Percentiles rank a stretch among this genome's conserved stretches.
phyloP scores from a whole-genome alignment of 2,113 vertebrate species.

The Rhabdomys dilectus region DNA sequence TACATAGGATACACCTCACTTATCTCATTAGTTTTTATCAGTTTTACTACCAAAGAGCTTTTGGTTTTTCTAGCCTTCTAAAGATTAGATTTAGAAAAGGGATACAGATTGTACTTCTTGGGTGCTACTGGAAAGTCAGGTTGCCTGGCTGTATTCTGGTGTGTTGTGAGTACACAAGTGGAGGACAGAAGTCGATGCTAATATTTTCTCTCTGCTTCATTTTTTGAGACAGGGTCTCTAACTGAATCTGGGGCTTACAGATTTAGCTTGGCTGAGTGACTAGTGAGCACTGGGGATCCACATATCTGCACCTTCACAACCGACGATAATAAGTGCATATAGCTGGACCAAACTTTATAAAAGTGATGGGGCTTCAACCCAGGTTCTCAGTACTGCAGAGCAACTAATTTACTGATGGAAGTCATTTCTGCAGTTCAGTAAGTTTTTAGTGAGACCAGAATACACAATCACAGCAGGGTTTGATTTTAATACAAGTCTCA shows the following conservation, averaged over 20 bases:
- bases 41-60: constrained; percentile 20
- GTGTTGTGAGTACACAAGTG: not conserved
- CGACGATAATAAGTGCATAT: not conserved
- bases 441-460: constrained; percentile 28
- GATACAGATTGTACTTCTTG: not conserved
- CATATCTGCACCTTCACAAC: not conserved
- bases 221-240: not conserved
- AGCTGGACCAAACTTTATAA: not conserved
- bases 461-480: not conserved
- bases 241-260: not conserved
- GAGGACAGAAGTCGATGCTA: not conserved
- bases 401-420: too few species aligned
- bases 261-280: not conserved
- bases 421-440: not conserved
- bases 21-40: not conserved
- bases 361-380: too few species aligned
- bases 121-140: not conserved
- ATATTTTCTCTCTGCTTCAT: too few species aligned
- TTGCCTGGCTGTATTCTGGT: not conserved
- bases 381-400: too few species aligned
- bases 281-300: not conserved
- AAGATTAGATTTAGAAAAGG: not conserved
- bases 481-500: not conserved
- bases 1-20: not conserved
- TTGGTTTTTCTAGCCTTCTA: constrained; percentile 6